Base-by-base conservation (phyloP, 1,140 invertebrate species). In the Drosophila ironensis region DNA sequence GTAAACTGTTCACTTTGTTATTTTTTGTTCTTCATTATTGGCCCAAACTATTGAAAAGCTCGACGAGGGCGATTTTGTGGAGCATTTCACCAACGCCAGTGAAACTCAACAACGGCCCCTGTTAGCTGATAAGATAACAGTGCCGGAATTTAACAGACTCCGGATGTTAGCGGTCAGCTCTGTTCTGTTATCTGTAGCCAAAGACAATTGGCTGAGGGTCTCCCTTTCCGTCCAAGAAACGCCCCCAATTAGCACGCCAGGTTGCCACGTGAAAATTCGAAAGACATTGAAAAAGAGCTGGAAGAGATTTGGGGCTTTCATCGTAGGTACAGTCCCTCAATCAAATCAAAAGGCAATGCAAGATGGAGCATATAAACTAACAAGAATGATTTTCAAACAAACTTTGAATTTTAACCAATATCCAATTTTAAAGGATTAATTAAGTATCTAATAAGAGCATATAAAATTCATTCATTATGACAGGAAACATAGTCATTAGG, bases 91-190 rank as follows among this genome's bases (percentile, higher is more conserved):
- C 75, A 78, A 78, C 30, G 64, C 47, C 14, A n/a, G n/a, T n/a
- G 28, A 30, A 68, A 50, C 38, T 70, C 75, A 73, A 72, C 75
- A 78, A 78, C 56, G 41, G 11, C n/a, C 46, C 7, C 44, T 61
- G 70, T 75, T 63, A 61, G n/a, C 25, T 78, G 75, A 78, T 78
- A 78, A 78, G 74, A 63, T 73, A 78, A 50, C 51, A 52, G 33
- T 4, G 53, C 9, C 12, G 35, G 2, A 19, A 27, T 4, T 0
- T 68, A 76, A 77, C 61, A 78, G 54, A 12, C 12, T 5, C 1
- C 1, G 11, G 11, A 33, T 59, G 51, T 53, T 44, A 63, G 16
- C 7, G 20, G n/a, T 8, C 40, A 19, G 11, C 20, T 28, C 14
- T 3, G 51, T 12, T 11, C 48, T 68, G 66, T 57, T 69, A 57